Percentiles rank a stretch among this genome's conserved stretches.
Conservation (phyloP, 1,140 invertebrate species). For the Neodiprion pinetum region DNA sequence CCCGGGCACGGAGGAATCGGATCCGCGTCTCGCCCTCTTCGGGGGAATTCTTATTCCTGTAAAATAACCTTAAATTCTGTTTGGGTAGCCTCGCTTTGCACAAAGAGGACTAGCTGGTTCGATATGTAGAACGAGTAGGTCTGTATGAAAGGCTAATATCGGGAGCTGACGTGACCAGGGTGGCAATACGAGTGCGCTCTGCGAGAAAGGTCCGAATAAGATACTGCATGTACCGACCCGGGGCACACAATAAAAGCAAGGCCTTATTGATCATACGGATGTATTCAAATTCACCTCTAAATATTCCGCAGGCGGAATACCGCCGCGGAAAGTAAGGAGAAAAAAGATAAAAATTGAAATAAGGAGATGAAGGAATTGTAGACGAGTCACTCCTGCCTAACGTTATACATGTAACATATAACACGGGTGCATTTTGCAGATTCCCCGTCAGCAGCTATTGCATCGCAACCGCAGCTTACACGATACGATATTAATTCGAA, state of each 20-base stretch:
- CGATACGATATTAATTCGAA: background rate
- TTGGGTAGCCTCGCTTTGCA: background rate
- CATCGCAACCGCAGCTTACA: too few relatives aligned
- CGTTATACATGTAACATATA: too few relatives aligned
- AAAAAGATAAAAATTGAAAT: too few relatives aligned
- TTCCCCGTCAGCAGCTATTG: too few relatives aligned
- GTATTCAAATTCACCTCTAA: constrained; percentile 3
- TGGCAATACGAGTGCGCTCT: background rate
- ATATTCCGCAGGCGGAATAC: background rate
- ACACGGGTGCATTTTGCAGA: too few relatives aligned
- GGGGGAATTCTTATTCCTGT: background rate
- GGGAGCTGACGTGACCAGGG: background rate
- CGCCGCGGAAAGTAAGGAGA: background rate
- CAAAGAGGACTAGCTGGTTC: background rate
- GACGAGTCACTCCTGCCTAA: too few relatives aligned
- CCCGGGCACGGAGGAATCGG: too few relatives aligned
- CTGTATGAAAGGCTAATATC: constrained; percentile 3
- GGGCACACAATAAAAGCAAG: background rate
- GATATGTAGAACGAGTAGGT: constrained; percentile 2
- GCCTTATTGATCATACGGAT: constrained; percentile 2
- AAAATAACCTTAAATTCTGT: constrained; percentile 3
- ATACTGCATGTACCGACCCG: background rate
- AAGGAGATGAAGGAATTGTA: too few relatives aligned
- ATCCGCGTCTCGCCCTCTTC: background rate
- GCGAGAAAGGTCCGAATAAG: background rate